Conservation (phyloP, 2,888 invertebrate genomes). For the Selenia dentaria region DNA sequence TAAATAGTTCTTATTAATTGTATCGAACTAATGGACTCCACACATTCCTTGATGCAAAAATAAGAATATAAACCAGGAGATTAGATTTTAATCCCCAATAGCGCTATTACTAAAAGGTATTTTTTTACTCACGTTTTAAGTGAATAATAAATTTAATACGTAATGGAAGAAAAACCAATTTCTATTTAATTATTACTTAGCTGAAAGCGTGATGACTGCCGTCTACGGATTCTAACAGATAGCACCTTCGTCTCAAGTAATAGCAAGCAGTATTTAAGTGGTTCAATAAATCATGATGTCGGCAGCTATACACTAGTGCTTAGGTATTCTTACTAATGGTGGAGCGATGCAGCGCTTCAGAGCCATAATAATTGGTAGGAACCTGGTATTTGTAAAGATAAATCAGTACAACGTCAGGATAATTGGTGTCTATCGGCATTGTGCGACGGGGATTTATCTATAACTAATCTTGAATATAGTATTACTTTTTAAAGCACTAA, state of each 20-base stretch:
- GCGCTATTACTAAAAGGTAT: no score
- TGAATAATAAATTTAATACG: no score
- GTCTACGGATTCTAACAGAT: slow-evolving; percentile 14
- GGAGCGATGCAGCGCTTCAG: slow-evolving; percentile 20
- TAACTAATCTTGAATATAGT: no score
- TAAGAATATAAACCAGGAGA: no score
- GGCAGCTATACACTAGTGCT: slow-evolving; percentile 2
- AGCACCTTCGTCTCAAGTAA: slow-evolving; percentile 8
- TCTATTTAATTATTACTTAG: no score
- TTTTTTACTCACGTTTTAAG: no score
- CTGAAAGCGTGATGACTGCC: slow-evolving; percentile 3
- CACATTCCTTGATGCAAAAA: no score
- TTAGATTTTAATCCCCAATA: no score
- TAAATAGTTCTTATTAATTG: no score
- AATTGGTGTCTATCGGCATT: background rate
- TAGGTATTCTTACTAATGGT: slow-evolving; percentile 1
- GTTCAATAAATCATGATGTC: slow-evolving; percentile 19
- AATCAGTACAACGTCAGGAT: slow-evolving; percentile 10
- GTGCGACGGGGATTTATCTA: background rate
- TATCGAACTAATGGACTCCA: no score
- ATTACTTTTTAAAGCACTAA: no score
- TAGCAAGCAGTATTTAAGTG: slow-evolving; percentile 15
- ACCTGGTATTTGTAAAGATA: slow-evolving; percentile 20
- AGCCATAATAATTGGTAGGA: slow-evolving; percentile 22
- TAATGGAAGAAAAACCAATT: no score